phyloP scores from a whole-genome alignment of 2,888 invertebrate species.

The Amiota communis region DNA sequence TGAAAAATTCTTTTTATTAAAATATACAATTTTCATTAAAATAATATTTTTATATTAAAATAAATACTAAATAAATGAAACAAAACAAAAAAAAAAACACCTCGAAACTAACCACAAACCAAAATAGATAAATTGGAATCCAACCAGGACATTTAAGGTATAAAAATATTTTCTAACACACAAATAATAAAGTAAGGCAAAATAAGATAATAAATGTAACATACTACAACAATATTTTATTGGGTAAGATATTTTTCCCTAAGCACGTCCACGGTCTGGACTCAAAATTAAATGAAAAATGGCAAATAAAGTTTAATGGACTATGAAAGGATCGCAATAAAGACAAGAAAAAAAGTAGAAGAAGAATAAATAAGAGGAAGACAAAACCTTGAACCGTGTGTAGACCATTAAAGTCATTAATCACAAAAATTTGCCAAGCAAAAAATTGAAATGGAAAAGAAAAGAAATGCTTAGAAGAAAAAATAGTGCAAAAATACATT shows the following conservation, averaged over 20 bases:
- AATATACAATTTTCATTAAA: background rate
- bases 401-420: conserved; percentile 24
- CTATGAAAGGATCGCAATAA: conserved; percentile 46
- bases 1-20: background rate
- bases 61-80: conserved; percentile 24
- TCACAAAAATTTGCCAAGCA: conserved; percentile 45
- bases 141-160: conserved; percentile 74
- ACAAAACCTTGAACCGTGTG: conserved; percentile 40
- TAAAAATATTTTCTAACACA: conserved; percentile 54
- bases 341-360: background rate
- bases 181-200: conserved; percentile 35
- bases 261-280: background rate
- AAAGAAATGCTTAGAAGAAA: conserved; percentile 43
- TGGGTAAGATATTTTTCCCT: conserved; percentile 36
- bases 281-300: conserved; percentile 45
- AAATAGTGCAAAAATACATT: conserved; percentile 42
- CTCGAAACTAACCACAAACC: conserved; percentile 54
- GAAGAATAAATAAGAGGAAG: conserved; percentile 20
- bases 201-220: conserved; percentile 23
- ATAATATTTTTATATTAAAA: conserved; percentile 6
- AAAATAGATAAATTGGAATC: conserved; percentile 74
- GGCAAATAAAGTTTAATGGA: conserved; percentile 57
- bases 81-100: conserved; percentile 43
- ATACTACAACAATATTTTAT: background rate
- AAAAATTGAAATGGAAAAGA: conserved; percentile 43